Conservation (phyloP, 2,113 vertebrate species). For the Pantherophis guttatus region DNA sequence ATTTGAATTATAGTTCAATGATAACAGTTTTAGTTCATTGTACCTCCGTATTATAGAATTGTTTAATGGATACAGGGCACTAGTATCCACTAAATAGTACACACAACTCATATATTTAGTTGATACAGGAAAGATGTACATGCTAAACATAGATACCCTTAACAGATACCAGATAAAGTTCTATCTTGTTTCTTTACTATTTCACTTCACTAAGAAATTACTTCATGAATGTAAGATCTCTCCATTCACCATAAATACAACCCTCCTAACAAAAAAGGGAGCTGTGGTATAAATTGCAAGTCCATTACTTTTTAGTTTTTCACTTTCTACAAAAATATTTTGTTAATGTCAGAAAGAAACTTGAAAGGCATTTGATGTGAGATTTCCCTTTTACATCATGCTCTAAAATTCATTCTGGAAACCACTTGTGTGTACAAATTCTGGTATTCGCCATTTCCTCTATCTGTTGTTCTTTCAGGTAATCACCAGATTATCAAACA, state of each 20-base stretch:
- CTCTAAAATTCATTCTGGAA: slow-evolving; percentile 29
- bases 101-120: not conserved
- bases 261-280: not conserved
- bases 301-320: not conserved
- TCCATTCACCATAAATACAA: not conserved
- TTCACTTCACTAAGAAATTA: not conserved
- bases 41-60: not conserved
- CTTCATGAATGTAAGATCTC: not conserved
- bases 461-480: slow-evolving; percentile 73
- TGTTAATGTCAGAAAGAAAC: not conserved
- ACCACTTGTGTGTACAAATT: slow-evolving; percentile 29
- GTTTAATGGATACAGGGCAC: not conserved
- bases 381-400: slow-evolving; percentile 2
- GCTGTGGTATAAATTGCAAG: not conserved
- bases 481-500: slow-evolving; percentile 82
- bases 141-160: not conserved
- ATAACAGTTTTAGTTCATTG: not conserved
- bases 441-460: slow-evolving; percentile 37
- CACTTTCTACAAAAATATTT: slow-evolving; percentile 9
- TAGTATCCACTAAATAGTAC: not conserved
- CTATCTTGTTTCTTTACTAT: not conserved
- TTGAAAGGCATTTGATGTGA: not conserved
- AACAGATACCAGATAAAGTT: not conserved
- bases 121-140: not conserved
- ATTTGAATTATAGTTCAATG: not conserved